Conservation (phyloP, 2,113 vertebrate genomes). For the Oryzias woworae region DNA sequence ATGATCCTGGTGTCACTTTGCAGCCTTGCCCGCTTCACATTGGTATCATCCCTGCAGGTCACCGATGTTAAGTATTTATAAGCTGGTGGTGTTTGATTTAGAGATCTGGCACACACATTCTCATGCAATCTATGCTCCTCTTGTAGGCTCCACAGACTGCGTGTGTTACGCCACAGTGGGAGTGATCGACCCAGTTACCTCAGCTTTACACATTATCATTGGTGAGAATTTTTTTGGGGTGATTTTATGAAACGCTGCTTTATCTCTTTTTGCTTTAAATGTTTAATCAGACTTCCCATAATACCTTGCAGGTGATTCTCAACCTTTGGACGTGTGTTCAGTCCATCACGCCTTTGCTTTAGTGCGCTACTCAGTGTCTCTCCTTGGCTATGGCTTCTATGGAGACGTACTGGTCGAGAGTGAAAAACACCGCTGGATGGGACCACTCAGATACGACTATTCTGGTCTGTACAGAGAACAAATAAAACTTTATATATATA, state of each 20-base stretch:
- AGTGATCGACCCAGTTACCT: constrained; percentile 79
- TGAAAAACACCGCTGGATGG: constrained; percentile 83
- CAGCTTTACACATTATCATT: constrained; percentile 81
- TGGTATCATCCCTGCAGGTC: constrained; percentile 85
- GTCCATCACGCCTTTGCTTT: constrained; percentile 71
- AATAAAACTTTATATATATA: background rate
- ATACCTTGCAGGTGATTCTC: constrained; percentile 79
- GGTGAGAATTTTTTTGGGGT: constrained; percentile 56
- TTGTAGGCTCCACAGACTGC: constrained; percentile 81
- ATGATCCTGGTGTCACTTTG: constrained; percentile 63
- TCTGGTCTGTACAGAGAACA: constrained; percentile 65
- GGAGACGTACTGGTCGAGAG: constrained; percentile 82
- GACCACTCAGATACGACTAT: constrained; percentile 81
- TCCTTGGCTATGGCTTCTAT: constrained; percentile 85
- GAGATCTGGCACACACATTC: background rate
- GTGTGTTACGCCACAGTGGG: constrained; percentile 82
- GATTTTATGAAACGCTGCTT: background rate
- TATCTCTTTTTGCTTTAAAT: background rate
- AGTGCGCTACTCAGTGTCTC: constrained; percentile 79
- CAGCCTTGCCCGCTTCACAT: constrained; percentile 80
- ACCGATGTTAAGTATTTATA: background rate
- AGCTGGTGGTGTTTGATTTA: background rate
- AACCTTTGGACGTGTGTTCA: constrained; percentile 84
- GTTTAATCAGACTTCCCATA: background rate
- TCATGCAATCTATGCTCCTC: background rate